Percentiles rank a stretch among this genome's conserved stretches.
Evolutionary conservation across 2,888 invertebrate genomes (phyloP).

Genomic region (Mythimna loreyi): DNA sequence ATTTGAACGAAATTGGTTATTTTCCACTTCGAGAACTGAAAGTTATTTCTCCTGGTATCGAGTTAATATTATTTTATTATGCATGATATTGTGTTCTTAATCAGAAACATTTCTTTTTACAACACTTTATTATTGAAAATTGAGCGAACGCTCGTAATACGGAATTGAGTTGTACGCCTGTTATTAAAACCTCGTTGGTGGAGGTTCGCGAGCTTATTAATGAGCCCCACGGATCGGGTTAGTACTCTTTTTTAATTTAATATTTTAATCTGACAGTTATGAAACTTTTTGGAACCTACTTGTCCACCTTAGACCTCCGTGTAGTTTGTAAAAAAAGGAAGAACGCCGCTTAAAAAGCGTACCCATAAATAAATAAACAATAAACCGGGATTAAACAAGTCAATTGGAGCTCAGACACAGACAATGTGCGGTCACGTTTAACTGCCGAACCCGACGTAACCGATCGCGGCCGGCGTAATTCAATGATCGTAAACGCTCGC

Average conservation of each 20-base stretch:
- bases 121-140: conserved; percentile 72
- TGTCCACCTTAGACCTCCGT: neutral
- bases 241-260: conserved; percentile 22
- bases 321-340: conserved; percentile 18
- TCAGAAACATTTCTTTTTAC: conserved; percentile 74
- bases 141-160: conserved; percentile 70
- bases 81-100: conserved; percentile 84
- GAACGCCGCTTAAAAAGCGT: conserved; percentile 59
- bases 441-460: conserved; percentile 84
- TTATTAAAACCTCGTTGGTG: conserved; percentile 55
- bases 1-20: conserved; percentile 90
- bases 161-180: conserved; percentile 69
- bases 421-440: conserved; percentile 89
- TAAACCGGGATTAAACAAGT: conserved; percentile 88
- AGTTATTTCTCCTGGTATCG: conserved; percentile 79
- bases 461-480: conserved; percentile 87
- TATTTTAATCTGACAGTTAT: conserved; percentile 14
- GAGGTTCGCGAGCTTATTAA: conserved; percentile 61
- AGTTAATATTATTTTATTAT: conserved; percentile 88
- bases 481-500: conserved; percentile 90
- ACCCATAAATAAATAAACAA: conserved; percentile 87
- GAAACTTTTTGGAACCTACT: neutral
- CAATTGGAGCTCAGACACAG: conserved; percentile 85
- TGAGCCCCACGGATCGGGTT: conserved; percentile 41
- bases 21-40: conserved; percentile 87